Evolutionary conservation across 2,888 invertebrate species (phyloP), one percentile per base, ranked within the genome.

Genomic region (Drosophila parthenogenetica): DNA sequence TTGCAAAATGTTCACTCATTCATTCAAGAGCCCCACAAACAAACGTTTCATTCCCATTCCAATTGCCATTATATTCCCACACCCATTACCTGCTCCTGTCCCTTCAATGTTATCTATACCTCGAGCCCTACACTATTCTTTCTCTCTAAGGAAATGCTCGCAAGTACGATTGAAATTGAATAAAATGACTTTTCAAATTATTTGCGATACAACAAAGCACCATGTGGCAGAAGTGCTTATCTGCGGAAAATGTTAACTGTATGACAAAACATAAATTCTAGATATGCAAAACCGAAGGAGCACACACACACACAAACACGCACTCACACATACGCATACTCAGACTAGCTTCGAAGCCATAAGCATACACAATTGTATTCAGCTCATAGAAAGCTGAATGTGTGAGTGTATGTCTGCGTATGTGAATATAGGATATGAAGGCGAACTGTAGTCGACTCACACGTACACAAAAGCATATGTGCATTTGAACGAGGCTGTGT

Each of bases 161-260:
- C 63, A 75, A 77, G 61, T 59, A 60, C 76, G 70, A 82, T 87
- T 67, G 68, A 81, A 82, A 87, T 82, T 82, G 87, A 82, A 82
- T 82, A 78, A 87, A 87, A 82, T 87, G 68, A 72, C 79, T 78
- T 81, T 81, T 84, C 81, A 81, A 84, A 87, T 87, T 84, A 82
- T 82, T 82, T 81, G 79, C 81, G 57, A 81, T 75, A 70, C 73
- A 79, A 62, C 60, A 59, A 48, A 61, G 57, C 48, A 55, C 66
- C 76, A 79, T 79, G 76, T 80, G 86, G 64, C 79, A 78, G 74
- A 81, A 87, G 69, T 75, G 89, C 85, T 86, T 89, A 86, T 87
- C 89, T 86, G 72, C 72, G 81, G 72, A 79, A 87, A 86, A 89
- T 82, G 85, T 85, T 85, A 85, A 89, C 82, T 77, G 77, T 85